Percentiles rank a stretch among this genome's conserved stretches.
Evolutionary conservation across 2,797 vertebrate species (phyloP).

Genomic region (Eremophila alpestris): DNA sequence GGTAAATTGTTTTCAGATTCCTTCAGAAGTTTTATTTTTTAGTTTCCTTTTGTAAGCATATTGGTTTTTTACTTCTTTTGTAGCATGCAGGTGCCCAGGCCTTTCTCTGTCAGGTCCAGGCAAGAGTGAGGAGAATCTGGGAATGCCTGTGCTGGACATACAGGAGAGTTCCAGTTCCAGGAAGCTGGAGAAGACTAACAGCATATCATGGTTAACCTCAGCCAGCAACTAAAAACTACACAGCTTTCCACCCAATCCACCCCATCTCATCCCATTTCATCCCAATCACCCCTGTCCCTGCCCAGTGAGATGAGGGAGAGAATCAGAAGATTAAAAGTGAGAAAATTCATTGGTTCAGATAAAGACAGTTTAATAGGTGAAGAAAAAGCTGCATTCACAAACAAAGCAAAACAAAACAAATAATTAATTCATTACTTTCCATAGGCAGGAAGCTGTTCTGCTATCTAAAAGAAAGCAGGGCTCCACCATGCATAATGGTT

Average conservation of each 20-base stretch:
- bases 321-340: not conserved
- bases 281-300: not conserved
- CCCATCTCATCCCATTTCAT: not conserved
- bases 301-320: not conserved
- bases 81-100: not conserved
- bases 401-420: not conserved
- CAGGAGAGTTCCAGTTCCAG: fast-evolving
- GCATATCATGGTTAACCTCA: not conserved
- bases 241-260: not conserved
- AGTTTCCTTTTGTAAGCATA: not conserved
- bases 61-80: not conserved
- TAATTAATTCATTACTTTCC: not conserved
- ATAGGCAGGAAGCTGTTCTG: not conserved
- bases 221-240: not conserved
- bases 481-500: not conserved
- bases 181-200: not conserved
- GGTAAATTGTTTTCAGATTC: not conserved
- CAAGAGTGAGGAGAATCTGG: not conserved
- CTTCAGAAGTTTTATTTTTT: not conserved
- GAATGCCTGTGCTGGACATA: fast-evolving
- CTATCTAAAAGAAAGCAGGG: not conserved
- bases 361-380: not conserved
- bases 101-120: not conserved
- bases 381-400: not conserved
- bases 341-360: not conserved